These are phyloP conservation scores for Ctenicera cuprea DNA, from an alignment of 2,888 invertebrate genomes.

Conservation along the genomic window DNA sequence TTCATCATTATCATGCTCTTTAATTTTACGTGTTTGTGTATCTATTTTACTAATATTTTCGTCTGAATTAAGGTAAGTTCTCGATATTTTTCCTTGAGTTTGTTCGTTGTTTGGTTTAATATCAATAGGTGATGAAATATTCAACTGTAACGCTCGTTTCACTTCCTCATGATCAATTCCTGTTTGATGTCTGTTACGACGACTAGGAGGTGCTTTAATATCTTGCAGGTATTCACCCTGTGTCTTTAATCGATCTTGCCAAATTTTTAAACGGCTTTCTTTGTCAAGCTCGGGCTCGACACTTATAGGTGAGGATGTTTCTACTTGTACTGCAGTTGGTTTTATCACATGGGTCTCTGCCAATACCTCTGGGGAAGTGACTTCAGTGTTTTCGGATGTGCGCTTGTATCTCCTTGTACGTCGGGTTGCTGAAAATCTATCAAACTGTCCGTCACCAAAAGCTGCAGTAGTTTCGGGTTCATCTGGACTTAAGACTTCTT, in stretches of 20 bases:
- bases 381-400: slow-evolving; percentile 74
- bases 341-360: slow-evolving; percentile 73
- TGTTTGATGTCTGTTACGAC: slow-evolving; percentile 79
- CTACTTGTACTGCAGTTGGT: slow-evolving; percentile 70
- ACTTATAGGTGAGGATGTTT: slow-evolving; percentile 74
- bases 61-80: slow-evolving; percentile 58
- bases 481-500: slow-evolving; percentile 65
- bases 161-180: slow-evolving; percentile 83
- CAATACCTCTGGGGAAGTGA: slow-evolving; percentile 65
- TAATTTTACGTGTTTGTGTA: slow-evolving; percentile 67
- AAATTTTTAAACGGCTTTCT: slow-evolving; percentile 78
- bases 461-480: slow-evolving; percentile 73
- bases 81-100: slow-evolving; percentile 42
- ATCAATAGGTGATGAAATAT: slow-evolving; percentile 56
- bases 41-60: slow-evolving; percentile 60
- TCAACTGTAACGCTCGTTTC: slow-evolving; percentile 78
- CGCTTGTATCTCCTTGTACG: slow-evolving; percentile 88
- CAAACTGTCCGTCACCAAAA: slow-evolving; percentile 87
- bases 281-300: slow-evolving; percentile 74
- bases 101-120: slow-evolving; percentile 43
- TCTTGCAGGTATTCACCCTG: slow-evolving; percentile 61
- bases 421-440: slow-evolving; percentile 87
- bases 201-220: slow-evolving; percentile 66
- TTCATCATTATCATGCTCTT: slow-evolving; percentile 89
- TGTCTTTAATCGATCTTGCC: slow-evolving; percentile 82